Base-by-base conservation (phyloP, 2,797 vertebrate genomes). In the Lagocephalus sceleratus region DNA sequence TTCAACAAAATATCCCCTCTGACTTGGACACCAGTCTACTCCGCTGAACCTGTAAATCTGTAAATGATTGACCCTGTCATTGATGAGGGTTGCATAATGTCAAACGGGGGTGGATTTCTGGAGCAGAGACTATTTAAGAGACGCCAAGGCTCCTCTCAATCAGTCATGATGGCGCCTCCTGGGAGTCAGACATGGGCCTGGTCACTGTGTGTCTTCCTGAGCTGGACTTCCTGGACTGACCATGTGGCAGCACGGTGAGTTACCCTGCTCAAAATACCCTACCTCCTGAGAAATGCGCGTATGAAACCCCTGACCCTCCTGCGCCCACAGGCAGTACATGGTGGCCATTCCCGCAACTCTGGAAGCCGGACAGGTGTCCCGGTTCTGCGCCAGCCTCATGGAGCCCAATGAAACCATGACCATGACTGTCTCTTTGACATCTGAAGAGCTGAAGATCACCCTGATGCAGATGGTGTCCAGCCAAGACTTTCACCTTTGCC, bases 381-480 rank as follows among this genome's bases (percentile, higher is more conserved):
- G 61, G 20, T 59, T 90, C 3, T 92, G 88, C 52, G 39, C 20
- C 0, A 89, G 69, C 68, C 73, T 92, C 59, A 35, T 88, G 54
- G 67, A 85, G 16, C 81, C 84, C 21, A 82, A 67, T 2, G 82
- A 91, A 67, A 69, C 62, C 49, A n/a, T 91, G 57, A 19, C 19
- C 7, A 73, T 90, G 76, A 87, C 64, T 0, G 54, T 90, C 44
- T 62, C 74, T 23, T 69, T 91, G 47, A 60, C 22, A 39, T 47
- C 76, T 2, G 0, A 32, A 1, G 40, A 66, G 1, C 4, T 57
- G 14, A 85, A 55, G 23, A 72, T 0, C 12, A 69, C 45, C 2
- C 75, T 90, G n/a, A 14, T 81, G 12, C 26, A 79, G n/a, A 23
- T 74, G 23, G 60, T 20, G 1, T 71, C 72, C 10, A 32, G n/a